Evolutionary conservation across 23 tunicate species (phyloP), one percentile per base, ranked within the genome.

Genomic region (Phallusia fumigata): DNA sequence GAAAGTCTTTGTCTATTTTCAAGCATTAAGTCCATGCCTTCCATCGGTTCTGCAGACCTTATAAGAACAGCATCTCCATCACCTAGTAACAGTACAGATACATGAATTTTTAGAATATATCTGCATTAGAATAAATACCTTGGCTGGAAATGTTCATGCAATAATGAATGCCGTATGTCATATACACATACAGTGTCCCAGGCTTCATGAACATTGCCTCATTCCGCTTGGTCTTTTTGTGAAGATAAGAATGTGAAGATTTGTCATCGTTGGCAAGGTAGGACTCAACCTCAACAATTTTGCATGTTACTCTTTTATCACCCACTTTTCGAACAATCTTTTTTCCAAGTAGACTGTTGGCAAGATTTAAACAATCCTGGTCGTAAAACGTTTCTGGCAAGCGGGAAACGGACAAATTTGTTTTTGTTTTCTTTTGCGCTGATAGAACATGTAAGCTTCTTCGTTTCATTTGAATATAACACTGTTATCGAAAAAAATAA

Each of bases 161-260:
- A 35, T 64, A 53, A 35, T 88, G 83, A 87, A 88, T 83, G 78
- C 92, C 92, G 35, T 88, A 88, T 33, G 92, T 88, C 84, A 83
- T 49, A 69, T 88, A 88, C 32, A 88, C 92, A 65, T 88, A 88
- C 36, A 88, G 6, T 11, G 92, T 88, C 32, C 92, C 92, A 11
- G 92, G 87, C 35, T 83, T 79, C 92, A 88, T 88, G 44, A 88
- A 88, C 92, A 88, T 88, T 26, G 92, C 84, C 65, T 83, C 76
- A 53, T 88, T 88, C 18, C 92, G 52, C 65, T 52, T 35, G 33
- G 92, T 88, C 65, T 79, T 78, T 52, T 83, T 83, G 52, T 21
- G 34, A 50, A 83, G 78, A 79, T 69, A 88, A 15, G 92, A 88
- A 83, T 88, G 92, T 24, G 87, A 83, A 0, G 87, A 77, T 79